Base-by-base conservation (phyloP, 2,888 invertebrate genomes). In the Tetropium fuscum region DNA sequence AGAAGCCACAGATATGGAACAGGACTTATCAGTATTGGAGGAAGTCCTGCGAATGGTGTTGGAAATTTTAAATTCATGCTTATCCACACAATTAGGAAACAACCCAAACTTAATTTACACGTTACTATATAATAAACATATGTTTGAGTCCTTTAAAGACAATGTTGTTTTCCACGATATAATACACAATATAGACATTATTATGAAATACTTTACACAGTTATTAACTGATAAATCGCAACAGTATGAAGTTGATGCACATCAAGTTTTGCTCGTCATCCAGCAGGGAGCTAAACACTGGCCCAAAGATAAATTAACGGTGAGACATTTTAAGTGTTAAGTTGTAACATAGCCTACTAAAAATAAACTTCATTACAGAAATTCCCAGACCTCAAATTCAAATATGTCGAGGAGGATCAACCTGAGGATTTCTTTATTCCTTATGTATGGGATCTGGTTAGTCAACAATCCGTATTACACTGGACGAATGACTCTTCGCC, bases 381-480 rank as follows among this genome's bases (percentile, higher is more conserved):
- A 90, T 98, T 98, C 81, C 98, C 98, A 0, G 98, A 98, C 76
- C 83, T 99, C 41, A 98, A 98, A 82, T 99, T 99, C 84, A 95
- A 97, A 69, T 99, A 99, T 79, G 98, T 99, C 0, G 99, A 99
- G 83, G 99, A 99, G 81, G 98, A 98, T 67, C 90, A 94, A 57
- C 98, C 98, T 0, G 98, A 98, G 80, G 98, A 98, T 77, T 99
- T 99, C 85, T 99, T 99, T 84, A 96, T 98, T 69, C 99, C 99
- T 0, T 99, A 99, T 81, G 95, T 98, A 16, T 99, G 99, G 99
- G 93, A 93, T 2, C 85, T 99, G 51, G 93, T 98, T 40, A 88
- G 74, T 60, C 79, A 81, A 45, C 79, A 81, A 60, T 82, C 81
- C 11, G 74, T 79, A 64, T 69, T 82, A 53, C 78, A 81, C 65